These are phyloP conservation scores for Sacculina carcini DNA, from an alignment of 2,888 invertebrate genomes.

Conservation along the genomic window DNA sequence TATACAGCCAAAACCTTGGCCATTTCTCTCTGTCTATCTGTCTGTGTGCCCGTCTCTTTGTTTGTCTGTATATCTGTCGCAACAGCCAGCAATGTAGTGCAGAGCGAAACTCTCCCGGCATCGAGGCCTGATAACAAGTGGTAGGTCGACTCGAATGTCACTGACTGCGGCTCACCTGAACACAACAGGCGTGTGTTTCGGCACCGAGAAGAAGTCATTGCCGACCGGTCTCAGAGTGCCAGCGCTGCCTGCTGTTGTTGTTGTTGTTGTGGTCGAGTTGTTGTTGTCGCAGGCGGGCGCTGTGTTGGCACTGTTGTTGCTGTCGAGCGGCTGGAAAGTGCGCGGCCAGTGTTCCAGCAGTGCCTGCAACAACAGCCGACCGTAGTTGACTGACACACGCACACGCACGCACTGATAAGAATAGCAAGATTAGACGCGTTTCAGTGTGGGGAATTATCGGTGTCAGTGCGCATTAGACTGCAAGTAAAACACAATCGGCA, in stretches of 20 bases:
- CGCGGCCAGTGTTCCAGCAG: conserved; percentile 82
- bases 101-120: conserved; percentile 80
- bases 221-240: conserved; percentile 16
- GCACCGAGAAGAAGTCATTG: conserved; percentile 56
- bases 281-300: conserved; percentile 31
- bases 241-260: conserved; percentile 13
- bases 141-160: conserved; percentile 78
- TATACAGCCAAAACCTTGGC: too few species aligned
- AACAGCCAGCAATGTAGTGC: too few species aligned
- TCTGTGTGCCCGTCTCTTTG: too few species aligned
- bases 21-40: too few species aligned
- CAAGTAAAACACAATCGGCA: background rate
- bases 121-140: conserved; percentile 70
- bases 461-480: background rate
- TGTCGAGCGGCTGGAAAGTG: conserved; percentile 29
- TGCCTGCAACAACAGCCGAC: conserved; percentile 73
- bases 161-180: conserved; percentile 51
- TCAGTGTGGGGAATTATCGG: background rate
- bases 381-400: conserved; percentile 58
- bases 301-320: conserved; percentile 33
- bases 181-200: conserved; percentile 84
- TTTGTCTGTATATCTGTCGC: too few species aligned
- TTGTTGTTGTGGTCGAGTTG: conserved; percentile 16
- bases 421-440: too few species aligned
- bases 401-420: too few species aligned